phyloP scores from a whole-genome alignment of 2,888 invertebrate species.

The Ommatoiulus sabulosus region DNA sequence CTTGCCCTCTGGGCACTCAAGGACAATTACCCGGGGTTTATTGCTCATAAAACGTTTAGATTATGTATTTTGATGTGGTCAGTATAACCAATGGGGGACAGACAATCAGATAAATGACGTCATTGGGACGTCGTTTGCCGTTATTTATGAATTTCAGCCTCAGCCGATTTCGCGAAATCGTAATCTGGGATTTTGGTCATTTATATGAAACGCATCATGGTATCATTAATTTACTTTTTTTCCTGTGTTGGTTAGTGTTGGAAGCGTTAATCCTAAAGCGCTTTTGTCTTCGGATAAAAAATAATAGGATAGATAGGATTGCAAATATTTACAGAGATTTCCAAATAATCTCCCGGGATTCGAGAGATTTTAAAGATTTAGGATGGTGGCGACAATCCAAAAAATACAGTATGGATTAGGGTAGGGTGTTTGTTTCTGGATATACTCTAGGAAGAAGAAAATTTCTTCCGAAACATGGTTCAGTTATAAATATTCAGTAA shows the following conservation, averaged over 20 bases:
- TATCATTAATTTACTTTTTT: background rate
- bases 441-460: background rate
- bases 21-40: background rate
- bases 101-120: background rate
- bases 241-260: background rate
- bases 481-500: too few species aligned
- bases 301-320: background rate
- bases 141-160: background rate
- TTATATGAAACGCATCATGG: background rate
- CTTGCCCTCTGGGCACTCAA: background rate
- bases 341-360: background rate
- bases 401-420: background rate
- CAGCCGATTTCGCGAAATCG: background rate
- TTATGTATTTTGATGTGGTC: background rate
- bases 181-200: slow-evolving; percentile 39
- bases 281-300: background rate
- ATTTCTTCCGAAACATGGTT: too few species aligned
- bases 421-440: background rate
- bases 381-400: background rate
- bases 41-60: background rate
- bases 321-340: background rate
- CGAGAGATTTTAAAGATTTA: background rate
- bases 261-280: background rate
- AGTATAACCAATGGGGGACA: background rate
- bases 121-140: background rate